Base-by-base conservation (phyloP, 2,113 vertebrate genomes). In the Butorides virescens region DNA sequence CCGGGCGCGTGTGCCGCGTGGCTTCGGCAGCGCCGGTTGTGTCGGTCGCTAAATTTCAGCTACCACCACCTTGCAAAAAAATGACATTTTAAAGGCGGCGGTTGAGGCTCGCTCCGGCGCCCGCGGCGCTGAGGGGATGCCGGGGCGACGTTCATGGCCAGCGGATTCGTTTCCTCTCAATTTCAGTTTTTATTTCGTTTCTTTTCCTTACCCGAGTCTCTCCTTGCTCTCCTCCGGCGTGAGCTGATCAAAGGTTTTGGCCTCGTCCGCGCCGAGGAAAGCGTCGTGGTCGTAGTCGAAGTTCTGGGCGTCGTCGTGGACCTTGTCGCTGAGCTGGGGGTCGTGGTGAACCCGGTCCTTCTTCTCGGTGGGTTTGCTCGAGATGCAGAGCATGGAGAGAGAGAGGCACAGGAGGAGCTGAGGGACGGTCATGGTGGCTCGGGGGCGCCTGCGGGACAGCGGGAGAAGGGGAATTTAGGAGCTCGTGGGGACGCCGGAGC, bases 251-350 rank as follows among this genome's bases (percentile, higher is more conserved):
- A 99, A 99, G 29, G 98, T 98, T 83, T 99, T 99, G 62, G 99
- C 99, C 67, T 99, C 98, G 1, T 99, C 99, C 1, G 98, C 97
- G 2, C 99, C 99, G 71, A 99, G 97, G 86, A 99, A 99, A 20
- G 99, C 99, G 47, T 99, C 99, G 5, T 99, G 99, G 97, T 99
- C 99, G n/a, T 99, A 99, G 90, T 99, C 99, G 65, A 99, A 99
- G 96, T 94, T 99, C 86, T 99, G 95, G 1, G 96, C 92, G 16
- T 99, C 99, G 8, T 99, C 98, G 7, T 99, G 99, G 39, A 98
- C 96, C 21, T 99, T 98, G 55, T 97, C 88, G 13, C 99, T 99
- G 39, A 99, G 98, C 18, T 98, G 98, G 6, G 98, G 96, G 13
- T 99, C 99, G 3, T 99, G 98, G 91, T 99, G 98, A 5, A 99